phyloP scores from a whole-genome alignment of 2,797 vertebrate species.

The Phataginus tricuspis region DNA sequence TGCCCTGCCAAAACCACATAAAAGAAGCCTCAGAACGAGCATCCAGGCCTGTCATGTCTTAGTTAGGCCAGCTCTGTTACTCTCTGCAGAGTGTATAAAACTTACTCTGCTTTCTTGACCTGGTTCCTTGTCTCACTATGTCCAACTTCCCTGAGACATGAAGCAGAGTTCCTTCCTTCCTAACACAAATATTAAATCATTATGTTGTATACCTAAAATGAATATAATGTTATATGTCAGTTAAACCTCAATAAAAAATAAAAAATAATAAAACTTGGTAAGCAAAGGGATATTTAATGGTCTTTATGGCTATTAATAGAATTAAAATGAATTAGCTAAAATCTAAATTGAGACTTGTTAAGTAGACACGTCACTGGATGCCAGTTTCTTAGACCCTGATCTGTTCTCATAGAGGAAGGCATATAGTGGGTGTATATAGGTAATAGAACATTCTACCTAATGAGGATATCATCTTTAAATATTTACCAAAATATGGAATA shows the following conservation, averaged over 20 bases:
- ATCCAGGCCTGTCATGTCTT: no score
- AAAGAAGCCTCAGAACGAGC: no score
- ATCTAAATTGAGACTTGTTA: not conserved
- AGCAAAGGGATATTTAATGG: not conserved
- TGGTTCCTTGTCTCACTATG: no score
- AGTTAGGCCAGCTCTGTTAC: no score
- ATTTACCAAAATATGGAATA: not conserved
- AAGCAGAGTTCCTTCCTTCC: no score
- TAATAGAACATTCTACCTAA: not conserved
- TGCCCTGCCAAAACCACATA: no score
- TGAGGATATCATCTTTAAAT: not conserved
- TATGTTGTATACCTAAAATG: not conserved
- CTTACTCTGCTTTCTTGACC: no score
- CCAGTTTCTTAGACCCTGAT: not conserved
- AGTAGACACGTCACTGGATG: not conserved
- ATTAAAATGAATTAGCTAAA: not conserved
- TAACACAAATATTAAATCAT: not conserved
- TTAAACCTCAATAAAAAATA: not conserved
- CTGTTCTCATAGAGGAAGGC: not conserved
- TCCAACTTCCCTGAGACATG: no score
- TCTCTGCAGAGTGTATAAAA: no score
- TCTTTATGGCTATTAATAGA: not conserved
- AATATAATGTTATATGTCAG: not conserved
- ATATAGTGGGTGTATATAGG: not conserved
- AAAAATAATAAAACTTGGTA: not conserved